These are phyloP conservation scores for Orestias chungarensis DNA, from an alignment of 2,797 vertebrate genomes.

Conservation along the genomic window DNA sequence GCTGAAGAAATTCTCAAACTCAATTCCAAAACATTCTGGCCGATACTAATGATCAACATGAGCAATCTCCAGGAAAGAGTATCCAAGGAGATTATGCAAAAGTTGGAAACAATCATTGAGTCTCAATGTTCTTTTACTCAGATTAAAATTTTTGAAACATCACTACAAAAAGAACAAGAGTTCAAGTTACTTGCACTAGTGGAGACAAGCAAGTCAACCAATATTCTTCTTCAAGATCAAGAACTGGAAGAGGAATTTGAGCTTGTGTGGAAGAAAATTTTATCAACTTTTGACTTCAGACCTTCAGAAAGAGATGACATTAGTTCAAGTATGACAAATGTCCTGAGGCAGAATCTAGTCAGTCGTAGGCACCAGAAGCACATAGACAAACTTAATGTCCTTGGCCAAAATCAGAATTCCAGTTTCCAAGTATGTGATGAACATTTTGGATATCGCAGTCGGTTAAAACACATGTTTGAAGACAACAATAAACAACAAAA, in stretches of 20 bases:
- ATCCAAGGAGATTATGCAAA: constrained; percentile 51
- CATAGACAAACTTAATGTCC: constrained; percentile 52
- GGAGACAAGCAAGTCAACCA: constrained; percentile 56
- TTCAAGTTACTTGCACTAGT: constrained; percentile 61
- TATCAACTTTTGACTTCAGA: constrained; percentile 69
- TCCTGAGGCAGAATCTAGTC: constrained; percentile 72
- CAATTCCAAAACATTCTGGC: constrained; percentile 56
- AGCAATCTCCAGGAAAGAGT: constrained; percentile 54
- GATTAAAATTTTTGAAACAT: constrained; percentile 61
- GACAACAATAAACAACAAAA: constrained; percentile 67
- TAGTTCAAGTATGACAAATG: constrained; percentile 50
- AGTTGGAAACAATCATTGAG: constrained; percentile 54
- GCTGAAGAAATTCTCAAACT: constrained; percentile 57
- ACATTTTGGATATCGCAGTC: constrained; percentile 75
- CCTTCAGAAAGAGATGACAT: constrained; percentile 69
- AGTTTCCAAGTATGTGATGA: constrained; percentile 68
- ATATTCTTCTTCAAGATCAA: constrained; percentile 54
- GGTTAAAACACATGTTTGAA: constrained; percentile 74
- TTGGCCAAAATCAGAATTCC: constrained; percentile 23
- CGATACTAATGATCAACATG: constrained; percentile 63
- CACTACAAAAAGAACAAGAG: constrained; percentile 65
- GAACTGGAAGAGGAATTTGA: constrained; percentile 76
- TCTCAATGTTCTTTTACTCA: constrained; percentile 65
- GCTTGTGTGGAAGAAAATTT: constrained; percentile 65
- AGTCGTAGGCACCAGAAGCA: constrained; percentile 67